Percentiles rank a stretch among this genome's conserved stretches.
Conservation (phyloP, 2,888 invertebrate genomes). For the Xanthorhoe spadicearia region DNA sequence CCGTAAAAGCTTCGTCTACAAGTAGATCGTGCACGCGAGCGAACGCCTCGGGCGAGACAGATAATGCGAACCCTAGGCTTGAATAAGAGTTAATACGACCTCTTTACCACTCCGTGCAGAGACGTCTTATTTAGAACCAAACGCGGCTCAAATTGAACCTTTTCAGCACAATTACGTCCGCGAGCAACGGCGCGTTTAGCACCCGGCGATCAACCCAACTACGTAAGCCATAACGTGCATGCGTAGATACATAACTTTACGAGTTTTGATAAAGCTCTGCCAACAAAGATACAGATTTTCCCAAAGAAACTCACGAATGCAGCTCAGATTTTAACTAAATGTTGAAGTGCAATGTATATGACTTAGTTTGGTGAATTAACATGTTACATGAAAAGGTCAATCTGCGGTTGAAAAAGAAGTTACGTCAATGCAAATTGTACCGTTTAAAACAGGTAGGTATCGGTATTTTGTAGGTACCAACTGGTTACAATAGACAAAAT, state of each 20-base stretch:
- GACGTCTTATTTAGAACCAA: slow-evolving; percentile 82
- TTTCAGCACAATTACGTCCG: slow-evolving; percentile 78
- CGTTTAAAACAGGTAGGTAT: slow-evolving; percentile 32
- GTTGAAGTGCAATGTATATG: slow-evolving; percentile 2
- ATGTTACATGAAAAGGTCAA: slow-evolving; percentile 10
- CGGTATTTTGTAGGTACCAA: slow-evolving; percentile 38
- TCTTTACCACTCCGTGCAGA: slow-evolving; percentile 75
- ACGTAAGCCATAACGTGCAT: slow-evolving; percentile 58
- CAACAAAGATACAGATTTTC: slow-evolving; percentile 8
- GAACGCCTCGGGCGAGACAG: slow-evolving; percentile 66
- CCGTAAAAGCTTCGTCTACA: slow-evolving; percentile 18
- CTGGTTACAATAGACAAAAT: slow-evolving; percentile 53
- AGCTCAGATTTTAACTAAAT: slow-evolving; percentile 2
- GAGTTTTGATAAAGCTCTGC: slow-evolving; percentile 28
- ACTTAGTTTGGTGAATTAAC: not conserved
- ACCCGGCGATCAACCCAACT: slow-evolving; percentile 71
- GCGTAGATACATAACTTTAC: slow-evolving; percentile 51
- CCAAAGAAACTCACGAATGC: slow-evolving; percentile 8
- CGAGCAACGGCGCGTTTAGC: slow-evolving; percentile 69
- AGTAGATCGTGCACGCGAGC: slow-evolving; percentile 55
- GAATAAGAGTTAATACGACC: slow-evolving; percentile 79
- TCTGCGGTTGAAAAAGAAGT: slow-evolving; percentile 17
- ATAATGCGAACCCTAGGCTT: slow-evolving; percentile 75
- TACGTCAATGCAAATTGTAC: slow-evolving; percentile 30
- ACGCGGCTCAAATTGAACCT: slow-evolving; percentile 79